These are phyloP conservation scores for Orientallactaga sibirica DNA, from an alignment of 2,797 vertebrate genomes.

Conservation along the genomic window DNA sequence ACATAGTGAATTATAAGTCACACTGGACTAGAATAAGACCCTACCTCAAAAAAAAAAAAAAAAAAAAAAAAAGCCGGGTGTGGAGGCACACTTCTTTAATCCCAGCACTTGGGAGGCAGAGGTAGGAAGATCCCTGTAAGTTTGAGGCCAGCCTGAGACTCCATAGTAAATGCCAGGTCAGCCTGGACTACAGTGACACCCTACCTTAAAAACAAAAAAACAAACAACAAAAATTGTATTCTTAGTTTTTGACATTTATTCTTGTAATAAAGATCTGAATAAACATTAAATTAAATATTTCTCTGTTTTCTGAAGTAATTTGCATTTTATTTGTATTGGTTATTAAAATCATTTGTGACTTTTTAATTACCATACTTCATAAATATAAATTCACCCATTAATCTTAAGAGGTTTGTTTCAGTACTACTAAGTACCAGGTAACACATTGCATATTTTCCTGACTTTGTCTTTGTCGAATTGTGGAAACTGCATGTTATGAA, in stretches of 20 bases:
- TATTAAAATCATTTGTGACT: not conserved
- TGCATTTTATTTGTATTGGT: not conserved
- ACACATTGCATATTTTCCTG: not conserved
- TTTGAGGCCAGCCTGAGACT: too few relatives aligned
- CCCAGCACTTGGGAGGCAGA: too few relatives aligned
- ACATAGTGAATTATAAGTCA: too few relatives aligned
- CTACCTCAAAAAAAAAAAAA: too few relatives aligned
- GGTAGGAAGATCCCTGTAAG: too few relatives aligned
- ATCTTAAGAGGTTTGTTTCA: not conserved
- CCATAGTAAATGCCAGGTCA: too few relatives aligned
- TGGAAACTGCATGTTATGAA: not conserved
- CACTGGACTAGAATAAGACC: too few relatives aligned
- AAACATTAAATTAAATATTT: not conserved
- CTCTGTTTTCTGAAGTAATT: not conserved
- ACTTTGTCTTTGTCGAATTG: not conserved
- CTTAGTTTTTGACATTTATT: not conserved
- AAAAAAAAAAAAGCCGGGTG: too few relatives aligned
- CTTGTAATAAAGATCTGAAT: not conserved
- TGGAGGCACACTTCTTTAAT: too few relatives aligned
- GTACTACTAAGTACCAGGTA: not conserved
- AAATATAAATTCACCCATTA: not conserved
- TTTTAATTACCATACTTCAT: not conserved
- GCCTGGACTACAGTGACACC: too few relatives aligned
- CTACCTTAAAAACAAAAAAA: too few relatives aligned
- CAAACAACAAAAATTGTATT: too few relatives aligned